These are phyloP conservation scores for Phaedon cochleariae DNA, from an alignment of 2,888 invertebrate genomes.

Conservation along the genomic window DNA sequence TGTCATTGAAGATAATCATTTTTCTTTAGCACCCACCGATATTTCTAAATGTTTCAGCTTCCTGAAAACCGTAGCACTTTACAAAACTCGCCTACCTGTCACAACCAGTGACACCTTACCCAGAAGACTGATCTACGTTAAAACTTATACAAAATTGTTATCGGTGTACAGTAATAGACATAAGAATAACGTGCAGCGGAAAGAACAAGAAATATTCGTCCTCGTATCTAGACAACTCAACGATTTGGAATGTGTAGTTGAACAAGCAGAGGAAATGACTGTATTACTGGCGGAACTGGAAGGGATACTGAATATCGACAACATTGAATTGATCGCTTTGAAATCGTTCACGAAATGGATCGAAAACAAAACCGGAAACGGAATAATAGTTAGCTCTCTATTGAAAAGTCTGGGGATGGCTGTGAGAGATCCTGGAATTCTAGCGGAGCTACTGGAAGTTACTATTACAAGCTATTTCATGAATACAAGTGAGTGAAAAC, in stretches of 20 bases:
- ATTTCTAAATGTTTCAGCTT: constrained; percentile 67
- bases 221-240: constrained; percentile 64
- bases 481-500: constrained; percentile 62
- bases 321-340: constrained; percentile 51
- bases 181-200: constrained; percentile 63
- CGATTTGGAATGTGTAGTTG: constrained; percentile 65
- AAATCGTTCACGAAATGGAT: constrained; percentile 63
- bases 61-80: constrained; percentile 69
- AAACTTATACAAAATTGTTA: constrained; percentile 69
- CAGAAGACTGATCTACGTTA: constrained; percentile 70
- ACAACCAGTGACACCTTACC: constrained; percentile 60
- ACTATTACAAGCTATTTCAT: constrained; percentile 66
- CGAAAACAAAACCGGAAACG: constrained; percentile 62
- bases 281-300: constrained; percentile 65
- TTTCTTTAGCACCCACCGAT: too few relatives aligned
- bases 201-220: constrained; percentile 63
- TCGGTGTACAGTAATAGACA: constrained; percentile 66
- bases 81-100: constrained; percentile 61
- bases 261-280: constrained; percentile 62
- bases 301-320: constrained; percentile 56
- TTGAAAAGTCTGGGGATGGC: constrained; percentile 62
- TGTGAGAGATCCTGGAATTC: constrained; percentile 62
- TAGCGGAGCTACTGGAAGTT: constrained; percentile 66
- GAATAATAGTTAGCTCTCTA: constrained; percentile 63
- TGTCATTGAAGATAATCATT: too few relatives aligned